Base-by-base conservation (phyloP, 1,140 invertebrate genomes). In the Microplitis mediator region DNA sequence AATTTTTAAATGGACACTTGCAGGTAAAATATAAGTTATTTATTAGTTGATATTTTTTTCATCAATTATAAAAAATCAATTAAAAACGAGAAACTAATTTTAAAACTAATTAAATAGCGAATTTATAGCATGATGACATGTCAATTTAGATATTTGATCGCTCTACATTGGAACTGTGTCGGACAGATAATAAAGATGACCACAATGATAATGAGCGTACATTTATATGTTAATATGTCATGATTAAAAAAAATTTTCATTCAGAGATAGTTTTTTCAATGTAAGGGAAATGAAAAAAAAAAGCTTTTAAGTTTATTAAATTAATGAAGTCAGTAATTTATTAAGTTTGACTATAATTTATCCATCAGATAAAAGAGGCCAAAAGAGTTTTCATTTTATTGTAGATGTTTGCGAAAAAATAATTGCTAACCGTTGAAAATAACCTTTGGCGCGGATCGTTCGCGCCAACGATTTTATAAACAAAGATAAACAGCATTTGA, bases 91-190 rank as follows among this genome's bases (percentile, higher is more conserved):
- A 52, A 31, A 32, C 0, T 8, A 23, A 66, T 16, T 14, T 23
- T 2, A 32, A 13, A 14, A 31, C 14, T 34, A 34, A 66, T 66
- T 4, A 31, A 16, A 34, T 45, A 52, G 23, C 68, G 16, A 14
- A 62, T 3, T 62, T 50, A 32, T 34, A 50, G 67, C 69, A 77
- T 77, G 74, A 74, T 65, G 60, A 77, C 74, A 74, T 74, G 72
- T 75, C 73, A 74, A 60, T 51, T 51, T 56, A 74, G 75, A 79
- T 79, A 80, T 78, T 79, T 77, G 75, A 80, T 79, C 75, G 78
- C 67, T 72, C 80, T 68, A 81, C 73, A 80, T 80, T 76, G 56
- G 16, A 51, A 81, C 74, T 77, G 79, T 69, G 56, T 62, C 45
- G 39, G 62, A 51, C n/a, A 58, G 66, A 61, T 16, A 60, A 52